These are phyloP conservation scores for Pollachius pollachius DNA, from an alignment of 2,113 vertebrate genomes.

Conservation along the genomic window DNA sequence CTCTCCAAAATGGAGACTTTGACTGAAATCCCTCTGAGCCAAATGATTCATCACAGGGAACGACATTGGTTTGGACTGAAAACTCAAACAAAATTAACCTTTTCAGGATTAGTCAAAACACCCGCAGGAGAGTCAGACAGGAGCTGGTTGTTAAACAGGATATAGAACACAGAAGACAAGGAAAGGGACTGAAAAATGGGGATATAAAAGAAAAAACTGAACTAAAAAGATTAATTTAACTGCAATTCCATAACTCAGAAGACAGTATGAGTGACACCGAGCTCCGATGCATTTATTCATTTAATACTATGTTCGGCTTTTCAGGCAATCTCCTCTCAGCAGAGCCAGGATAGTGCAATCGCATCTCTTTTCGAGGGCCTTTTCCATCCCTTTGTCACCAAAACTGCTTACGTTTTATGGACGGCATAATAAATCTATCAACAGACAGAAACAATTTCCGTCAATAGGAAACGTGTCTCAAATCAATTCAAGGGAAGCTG, in stretches of 20 bases:
- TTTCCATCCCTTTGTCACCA: conserved; percentile 8
- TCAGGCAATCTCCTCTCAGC: conserved; percentile 37
- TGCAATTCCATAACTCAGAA: conserved; percentile 26
- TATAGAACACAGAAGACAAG: not conserved
- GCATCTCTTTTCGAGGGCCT: conserved; percentile 8
- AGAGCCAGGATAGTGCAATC: conserved; percentile 2
- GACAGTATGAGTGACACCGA: conserved; percentile 32
- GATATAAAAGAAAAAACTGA: not conserved
- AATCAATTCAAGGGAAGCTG: conserved; percentile 25
- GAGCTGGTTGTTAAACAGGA: too few species aligned
- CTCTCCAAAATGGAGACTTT: too few species aligned
- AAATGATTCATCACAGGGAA: too few species aligned
- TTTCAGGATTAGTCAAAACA: too few species aligned
- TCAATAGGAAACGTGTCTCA: conserved; percentile 34
- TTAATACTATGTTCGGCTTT: conserved; percentile 50
- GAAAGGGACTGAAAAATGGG: conserved; percentile 8
- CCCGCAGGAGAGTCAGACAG: too few species aligned
- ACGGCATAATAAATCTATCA: conserved; percentile 48
- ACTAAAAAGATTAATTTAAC: conserved; percentile 16
- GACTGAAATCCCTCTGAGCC: too few species aligned
- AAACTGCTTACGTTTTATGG: conserved; percentile 56
- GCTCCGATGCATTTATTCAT: conserved; percentile 69
- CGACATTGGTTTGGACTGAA: too few species aligned
- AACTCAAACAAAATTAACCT: too few species aligned
- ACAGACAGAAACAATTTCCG: conserved; percentile 41